A percentile compares a stretch with the other conserved stretches of the same genome.
These are phyloP conservation scores for Empidonax traillii DNA, from an alignment of 2,113 vertebrate genomes.

Conservation along the genomic window DNA sequence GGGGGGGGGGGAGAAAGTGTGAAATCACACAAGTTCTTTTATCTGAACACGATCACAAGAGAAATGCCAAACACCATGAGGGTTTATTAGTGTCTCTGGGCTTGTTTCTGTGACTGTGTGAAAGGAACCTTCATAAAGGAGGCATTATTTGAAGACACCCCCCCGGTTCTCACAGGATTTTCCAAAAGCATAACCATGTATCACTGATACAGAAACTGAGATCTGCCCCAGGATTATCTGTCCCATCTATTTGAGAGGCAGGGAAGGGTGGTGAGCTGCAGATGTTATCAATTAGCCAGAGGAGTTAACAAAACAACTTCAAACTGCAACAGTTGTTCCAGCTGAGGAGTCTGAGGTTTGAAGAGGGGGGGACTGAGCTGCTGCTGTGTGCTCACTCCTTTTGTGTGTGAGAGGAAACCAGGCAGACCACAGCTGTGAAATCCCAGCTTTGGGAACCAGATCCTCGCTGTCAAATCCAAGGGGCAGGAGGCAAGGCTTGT, in stretches of 20 bases:
- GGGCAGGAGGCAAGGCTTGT: neutral
- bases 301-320: conserved; percentile 51
- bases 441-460: conserved; percentile 13
- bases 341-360: neutral
- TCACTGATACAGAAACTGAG: neutral
- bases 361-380: neutral
- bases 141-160: neutral
- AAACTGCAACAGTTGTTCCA: conserved; percentile 43
- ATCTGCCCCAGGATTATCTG: neutral
- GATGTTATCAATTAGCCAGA: conserved; percentile 56
- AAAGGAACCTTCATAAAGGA: neutral
- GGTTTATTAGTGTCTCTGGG: neutral
- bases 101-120: neutral
- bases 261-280: conserved; percentile 16
- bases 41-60: neutral
- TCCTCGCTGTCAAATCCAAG: neutral
- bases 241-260: neutral
- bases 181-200: neutral
- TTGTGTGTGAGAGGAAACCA: neutral
- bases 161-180: neutral
- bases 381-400: neutral
- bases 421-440: conserved; percentile 40
- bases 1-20: neutral
- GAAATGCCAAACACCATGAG: neutral
- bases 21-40: neutral